These are phyloP conservation scores for Hypocryptadius cinnamomeus DNA, from an alignment of 2,113 vertebrate species.

Conservation along the genomic window DNA sequence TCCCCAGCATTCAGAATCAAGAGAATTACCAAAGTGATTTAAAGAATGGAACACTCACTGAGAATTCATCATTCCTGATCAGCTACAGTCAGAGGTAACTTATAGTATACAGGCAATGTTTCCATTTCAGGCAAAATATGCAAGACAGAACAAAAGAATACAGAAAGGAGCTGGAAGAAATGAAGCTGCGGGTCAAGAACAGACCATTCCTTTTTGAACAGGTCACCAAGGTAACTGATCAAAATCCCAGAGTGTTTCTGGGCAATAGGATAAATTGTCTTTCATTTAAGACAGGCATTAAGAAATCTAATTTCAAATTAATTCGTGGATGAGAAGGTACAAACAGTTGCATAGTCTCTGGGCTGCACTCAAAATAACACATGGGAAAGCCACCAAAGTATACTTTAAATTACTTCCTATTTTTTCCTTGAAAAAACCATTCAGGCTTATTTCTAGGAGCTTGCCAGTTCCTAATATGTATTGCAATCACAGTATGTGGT, in stretches of 20 bases:
- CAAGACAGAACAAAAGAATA: slow-evolving; percentile 83
- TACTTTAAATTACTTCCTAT: background rate
- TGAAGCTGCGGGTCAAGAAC: slow-evolving; percentile 79
- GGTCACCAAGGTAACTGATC: slow-evolving; percentile 74
- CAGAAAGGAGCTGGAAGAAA: slow-evolving; percentile 83
- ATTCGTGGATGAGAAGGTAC: background rate
- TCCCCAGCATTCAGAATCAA: background rate
- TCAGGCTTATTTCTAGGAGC: background rate
- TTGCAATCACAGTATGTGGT: background rate
- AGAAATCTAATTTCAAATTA: background rate
- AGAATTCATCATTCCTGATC: background rate
- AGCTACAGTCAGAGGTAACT: background rate
- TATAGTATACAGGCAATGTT: background rate
- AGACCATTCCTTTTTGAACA: slow-evolving; percentile 90
- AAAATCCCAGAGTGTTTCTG: background rate
- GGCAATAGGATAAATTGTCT: background rate
- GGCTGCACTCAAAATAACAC: background rate
- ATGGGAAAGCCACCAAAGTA: background rate
- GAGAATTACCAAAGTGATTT: background rate
- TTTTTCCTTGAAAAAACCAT: background rate
- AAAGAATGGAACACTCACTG: background rate
- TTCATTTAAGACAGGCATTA: background rate
- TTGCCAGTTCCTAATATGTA: background rate
- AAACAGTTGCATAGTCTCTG: background rate
- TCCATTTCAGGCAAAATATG: slow-evolving; percentile 78